phyloP scores from a whole-genome alignment of 23 tunicate genomes.

The Phallusia fumigata region DNA sequence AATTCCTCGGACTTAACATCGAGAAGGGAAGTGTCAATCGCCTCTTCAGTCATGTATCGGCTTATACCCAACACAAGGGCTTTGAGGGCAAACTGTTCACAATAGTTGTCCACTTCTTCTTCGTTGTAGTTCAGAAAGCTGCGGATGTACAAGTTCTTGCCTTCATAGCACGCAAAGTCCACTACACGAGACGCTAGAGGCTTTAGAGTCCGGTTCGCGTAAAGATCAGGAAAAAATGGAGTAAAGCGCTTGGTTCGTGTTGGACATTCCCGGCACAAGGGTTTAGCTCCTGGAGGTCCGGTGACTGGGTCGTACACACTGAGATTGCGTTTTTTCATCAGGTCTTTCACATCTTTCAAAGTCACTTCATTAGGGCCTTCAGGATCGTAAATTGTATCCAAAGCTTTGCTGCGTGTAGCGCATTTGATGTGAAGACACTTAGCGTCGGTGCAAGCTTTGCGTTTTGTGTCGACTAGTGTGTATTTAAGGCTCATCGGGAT shows the following conservation, averaged over 20 bases:
- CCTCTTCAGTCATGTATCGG: slow-evolving; percentile 29
- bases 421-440: slow-evolving; percentile 21
- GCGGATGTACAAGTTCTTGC: slow-evolving; percentile 20
- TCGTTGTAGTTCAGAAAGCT: slow-evolving; percentile 38
- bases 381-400: not conserved
- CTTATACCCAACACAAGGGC: slow-evolving; percentile 41
- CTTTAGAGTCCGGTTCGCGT: slow-evolving; percentile 22
- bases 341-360: slow-evolving; percentile 31
- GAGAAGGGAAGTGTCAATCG: slow-evolving; percentile 22
- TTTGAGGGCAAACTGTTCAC: slow-evolving; percentile 38
- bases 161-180: slow-evolving; percentile 39
- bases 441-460: slow-evolving; percentile 23
- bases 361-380: slow-evolving; percentile 20
- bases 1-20: slow-evolving; percentile 50
- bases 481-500: slow-evolving; percentile 1
- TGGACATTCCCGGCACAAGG: slow-evolving; percentile 21
- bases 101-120: slow-evolving; percentile 33
- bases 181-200: slow-evolving; percentile 68
- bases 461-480: not conserved
- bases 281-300: not conserved
- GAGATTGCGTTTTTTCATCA: slow-evolving; percentile 20
- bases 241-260: slow-evolving; percentile 19
- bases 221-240: slow-evolving; percentile 65
- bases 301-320: not conserved
- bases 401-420: not conserved